phyloP scores from a whole-genome alignment of 2,888 invertebrate species.

The Coelopa pilipes region DNA sequence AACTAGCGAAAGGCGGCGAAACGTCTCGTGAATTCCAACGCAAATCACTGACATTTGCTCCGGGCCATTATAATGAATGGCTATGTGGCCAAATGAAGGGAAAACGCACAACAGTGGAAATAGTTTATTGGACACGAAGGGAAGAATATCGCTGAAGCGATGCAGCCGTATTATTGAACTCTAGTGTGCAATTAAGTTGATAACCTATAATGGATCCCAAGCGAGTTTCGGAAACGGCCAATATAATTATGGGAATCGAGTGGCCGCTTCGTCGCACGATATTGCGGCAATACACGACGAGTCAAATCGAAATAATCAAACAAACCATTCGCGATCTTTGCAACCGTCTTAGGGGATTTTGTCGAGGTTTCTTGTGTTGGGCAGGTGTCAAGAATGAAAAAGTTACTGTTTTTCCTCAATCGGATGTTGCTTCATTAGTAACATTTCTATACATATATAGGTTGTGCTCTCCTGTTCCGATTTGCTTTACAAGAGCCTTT shows the following conservation, averaged over 20 bases:
- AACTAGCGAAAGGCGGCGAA: background rate
- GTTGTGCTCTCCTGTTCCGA: too few species aligned
- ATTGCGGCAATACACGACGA: background rate
- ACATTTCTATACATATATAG: too few species aligned
- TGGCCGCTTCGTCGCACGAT: background rate
- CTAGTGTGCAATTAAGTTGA: slow-evolving; percentile 23
- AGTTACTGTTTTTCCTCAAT: too few species aligned
- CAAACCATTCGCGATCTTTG: background rate
- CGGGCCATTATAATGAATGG: slow-evolving; percentile 21
- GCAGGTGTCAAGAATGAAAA: too few species aligned
- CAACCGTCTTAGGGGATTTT: background rate
- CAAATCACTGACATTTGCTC: slow-evolving; percentile 22
- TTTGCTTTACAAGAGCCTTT: too few species aligned
- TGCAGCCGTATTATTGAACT: slow-evolving; percentile 28
- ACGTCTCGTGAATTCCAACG: slow-evolving; percentile 21
- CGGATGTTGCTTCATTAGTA: too few species aligned
- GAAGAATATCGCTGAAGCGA: background rate
- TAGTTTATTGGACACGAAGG: slow-evolving; percentile 13
- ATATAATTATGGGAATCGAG: slow-evolving; percentile 19
- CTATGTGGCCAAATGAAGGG: background rate
- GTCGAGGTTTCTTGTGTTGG: background rate
- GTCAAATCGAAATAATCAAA: background rate
- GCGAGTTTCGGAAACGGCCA: slow-evolving; percentile 17
- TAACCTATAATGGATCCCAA: slow-evolving; percentile 21
- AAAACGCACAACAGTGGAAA: background rate